Evolutionary conservation across 2,888 invertebrate genomes (phyloP), one percentile per base, ranked within the genome.

Genomic region (Hemithea aestivaria): DNA sequence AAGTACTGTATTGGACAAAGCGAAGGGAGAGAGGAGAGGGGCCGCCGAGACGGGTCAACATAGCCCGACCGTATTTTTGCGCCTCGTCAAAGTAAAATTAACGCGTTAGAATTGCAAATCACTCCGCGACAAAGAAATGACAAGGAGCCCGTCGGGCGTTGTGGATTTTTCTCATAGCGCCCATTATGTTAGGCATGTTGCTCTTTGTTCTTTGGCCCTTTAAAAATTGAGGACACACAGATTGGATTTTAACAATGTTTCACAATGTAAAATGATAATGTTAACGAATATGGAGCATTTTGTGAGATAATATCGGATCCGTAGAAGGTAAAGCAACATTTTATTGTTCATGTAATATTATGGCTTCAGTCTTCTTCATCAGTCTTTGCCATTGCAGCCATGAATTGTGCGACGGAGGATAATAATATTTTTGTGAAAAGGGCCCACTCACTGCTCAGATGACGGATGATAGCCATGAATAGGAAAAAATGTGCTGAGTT

Each of bases 51-150:
- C 58, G 62, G 73, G 73, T 74, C 71, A 73, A 73, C 71, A 66
- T 55, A 56, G 64, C 51, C 53, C 66, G 62, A 69, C 57, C 71
- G 74, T 79, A 81, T 82, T 84, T 84, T 83, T 81, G 67, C 75
- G 78, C 71, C 72, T 70, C 80, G 77, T 82, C 85, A 84, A 83
- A 81, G 84, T 74, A 67, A 83, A 85, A 85, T 85, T 85, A 85
- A 73, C 79, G 81, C 73, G 65, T 78, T 81, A 72, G 82, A 85
- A 79, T 84, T 85, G 84, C 83, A 85, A 85, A 85, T 85, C 79
- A 82, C 70, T 67, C 65, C 59, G 55, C 70, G 69, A 76, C 78
- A 81, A 81, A 80, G 82, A 78, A 79, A 82, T 70, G 77, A 77
- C 79, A 73, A 75, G 73, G 66, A 69, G 68, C 66, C 73, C 48